Evolutionary conservation across 2,113 vertebrate genomes (phyloP), one percentile per base, ranked within the genome.

Genomic region (Lycaon pictus): DNA sequence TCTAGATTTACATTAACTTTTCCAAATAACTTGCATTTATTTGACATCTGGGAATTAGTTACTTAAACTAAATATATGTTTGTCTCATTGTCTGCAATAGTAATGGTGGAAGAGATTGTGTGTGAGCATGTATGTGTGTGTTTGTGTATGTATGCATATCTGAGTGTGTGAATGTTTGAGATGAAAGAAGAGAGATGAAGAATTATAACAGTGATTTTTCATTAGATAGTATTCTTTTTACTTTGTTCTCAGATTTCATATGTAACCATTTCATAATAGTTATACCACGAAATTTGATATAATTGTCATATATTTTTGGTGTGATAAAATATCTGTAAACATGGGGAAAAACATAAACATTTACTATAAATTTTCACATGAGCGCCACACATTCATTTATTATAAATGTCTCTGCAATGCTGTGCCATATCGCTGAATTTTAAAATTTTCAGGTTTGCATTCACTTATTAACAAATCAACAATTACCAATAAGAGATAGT

Each of bases 401-500:
- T 32, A 88, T 7, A 63, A 83, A 20, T 17, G 88, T 10, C 67
- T 63, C 11, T 29, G 32, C 23, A 74, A 56, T 76, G 3, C 5
- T 67, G 2, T 80, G 80, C 4, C 4, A 55, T 67, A 23, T 65
- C 1, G 27, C 11, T 43, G 20, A 67, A 72, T 35, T 98, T 90
- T 97, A 96, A 86, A 88, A 97, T 55, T 93, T 69, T 60, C 90
- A 94, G 67, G 48, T 84, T 80, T 98, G 96, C 65, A 93, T 83
- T 95, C 69, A 71, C 69, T 82, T 98, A 88, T 71, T 56, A 98
- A 97, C 16, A 94, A 98, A 97, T 48, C 48, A 97, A 86, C 69
- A 96, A 97, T 96, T 97, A 97, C 71, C 0, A 0, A 96, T 84
- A 56, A 96, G 84, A 98, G 67, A n/a, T 94, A 96, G 94, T 98